phyloP scores from a whole-genome alignment of 2,113 vertebrate species.

The Patagioenas fasciata region DNA sequence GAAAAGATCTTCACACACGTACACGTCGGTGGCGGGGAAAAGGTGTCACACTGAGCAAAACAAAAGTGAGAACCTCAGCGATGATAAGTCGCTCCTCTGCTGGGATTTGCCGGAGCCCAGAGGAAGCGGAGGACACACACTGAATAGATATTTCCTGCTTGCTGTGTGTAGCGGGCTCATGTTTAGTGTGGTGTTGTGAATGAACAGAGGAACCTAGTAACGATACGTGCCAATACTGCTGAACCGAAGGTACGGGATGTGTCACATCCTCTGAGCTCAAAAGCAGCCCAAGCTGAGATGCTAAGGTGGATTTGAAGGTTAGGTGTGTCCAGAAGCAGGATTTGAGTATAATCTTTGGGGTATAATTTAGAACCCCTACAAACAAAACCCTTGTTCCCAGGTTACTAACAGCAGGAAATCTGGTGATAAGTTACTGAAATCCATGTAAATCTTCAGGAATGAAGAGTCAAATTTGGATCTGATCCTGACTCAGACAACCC shows the following conservation, averaged over 20 bases:
- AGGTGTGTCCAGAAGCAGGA: background rate
- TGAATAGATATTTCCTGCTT: constrained; percentile 62
- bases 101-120: constrained; percentile 44
- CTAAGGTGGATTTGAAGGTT: constrained; percentile 37
- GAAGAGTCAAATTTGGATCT: background rate
- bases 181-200: constrained; percentile 53
- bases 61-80: constrained; percentile 54
- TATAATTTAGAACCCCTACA: background rate
- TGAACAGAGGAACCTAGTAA: constrained; percentile 49
- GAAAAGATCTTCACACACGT: constrained; percentile 64
- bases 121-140: constrained; percentile 57
- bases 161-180: constrained; percentile 14
- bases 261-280: constrained; percentile 50
- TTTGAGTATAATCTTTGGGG: background rate
- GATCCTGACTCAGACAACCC: background rate
- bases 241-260: constrained; percentile 35
- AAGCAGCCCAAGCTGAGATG: background rate
- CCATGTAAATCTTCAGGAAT: background rate
- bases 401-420: constrained; percentile 2
- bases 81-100: constrained; percentile 37
- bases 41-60: constrained; percentile 67
- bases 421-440: background rate
- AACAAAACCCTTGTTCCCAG: background rate
- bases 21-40: constrained; percentile 44
- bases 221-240: background rate